Evolutionary conservation across 2,797 vertebrate species (phyloP), one percentile per base, ranked within the genome.

Genomic region (Lates japonicus): DNA sequence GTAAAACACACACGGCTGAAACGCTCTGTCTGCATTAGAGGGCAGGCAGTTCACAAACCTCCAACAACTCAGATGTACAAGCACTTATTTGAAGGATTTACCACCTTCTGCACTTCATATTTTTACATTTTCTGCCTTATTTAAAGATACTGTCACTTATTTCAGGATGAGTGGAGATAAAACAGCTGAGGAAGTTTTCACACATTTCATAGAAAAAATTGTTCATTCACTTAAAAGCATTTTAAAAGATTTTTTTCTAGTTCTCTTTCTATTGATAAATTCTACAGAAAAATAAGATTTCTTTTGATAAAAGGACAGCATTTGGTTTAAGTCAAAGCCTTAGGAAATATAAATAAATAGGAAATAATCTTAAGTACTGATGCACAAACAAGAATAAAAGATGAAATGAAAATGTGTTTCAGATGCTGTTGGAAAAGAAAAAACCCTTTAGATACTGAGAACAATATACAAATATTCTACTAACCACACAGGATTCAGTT

Each of bases 1-100:
- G 58, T 76, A 69, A 79, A 84, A 76, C 64, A 68, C 58, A 79
- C 46, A 41, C 9, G 0, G 7, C 25, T 29, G 42, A 70, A 59
- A 65, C 70, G 22, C 25, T 63, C n/a, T 11, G 54, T 25, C 51
- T 51, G 69, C 48, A 55, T 51, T 13, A 57, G 80, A 62, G 71
- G 69, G 48, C 70, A 70, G 25, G 11, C n/a, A 4, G 52, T 79
- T 69, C 78, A 83, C 60, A 61, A 5, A 62, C 17, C 37, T 35
- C 57, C 20, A 0, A 31, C 25, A 75, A 44, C 25, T 77, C 44
- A 44, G 14, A 55, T 39, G 7, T 11, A 11, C 17, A 54, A 29
- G 35, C 49, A 52, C 7, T 46, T 14, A 20, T 37, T 25, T 19
- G 5, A 66, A 17, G 39, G 46, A 55, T 10, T 4, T 35, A 37